Evolutionary conservation across 2,113 vertebrate genomes (phyloP).

Genomic region (Passer montanus): DNA sequence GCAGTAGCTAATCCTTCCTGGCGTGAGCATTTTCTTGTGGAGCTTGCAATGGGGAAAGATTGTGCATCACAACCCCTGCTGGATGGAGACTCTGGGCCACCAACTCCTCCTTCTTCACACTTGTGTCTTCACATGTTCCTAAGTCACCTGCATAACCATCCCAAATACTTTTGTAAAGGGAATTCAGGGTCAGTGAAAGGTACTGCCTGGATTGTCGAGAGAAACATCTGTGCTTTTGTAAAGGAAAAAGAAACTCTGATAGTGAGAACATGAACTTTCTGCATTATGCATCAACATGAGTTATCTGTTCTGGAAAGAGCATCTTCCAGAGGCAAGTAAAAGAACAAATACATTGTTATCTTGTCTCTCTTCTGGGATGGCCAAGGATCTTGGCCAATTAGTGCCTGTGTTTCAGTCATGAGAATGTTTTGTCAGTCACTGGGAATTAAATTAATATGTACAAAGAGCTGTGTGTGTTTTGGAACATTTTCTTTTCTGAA

Average conservation of each 20-base stretch:
- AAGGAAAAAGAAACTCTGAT: neutral
- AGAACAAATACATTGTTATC: neutral
- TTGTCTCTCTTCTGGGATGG: neutral
- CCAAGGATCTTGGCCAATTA: neutral
- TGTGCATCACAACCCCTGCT: neutral
- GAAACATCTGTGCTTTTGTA: neutral
- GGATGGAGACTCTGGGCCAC: neutral
- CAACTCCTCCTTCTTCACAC: neutral
- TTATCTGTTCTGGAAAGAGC: neutral
- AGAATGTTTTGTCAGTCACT: neutral
- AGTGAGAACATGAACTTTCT: neutral
- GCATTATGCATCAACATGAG: neutral
- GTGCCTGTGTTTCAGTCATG: neutral
- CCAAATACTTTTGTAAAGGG: neutral
- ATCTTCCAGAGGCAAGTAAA: neutral
- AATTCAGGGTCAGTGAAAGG: neutral
- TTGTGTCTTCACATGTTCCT: neutral
- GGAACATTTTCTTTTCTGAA: neutral
- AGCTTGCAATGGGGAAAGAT: neutral
- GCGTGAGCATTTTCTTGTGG: neutral
- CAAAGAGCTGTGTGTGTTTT: neutral
- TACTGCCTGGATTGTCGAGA: neutral
- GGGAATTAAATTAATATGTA: neutral
- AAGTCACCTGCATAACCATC: neutral
- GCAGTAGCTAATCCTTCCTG: neutral